Conservation (phyloP, 2,888 invertebrate species). For the Drosophila maculinotata region DNA sequence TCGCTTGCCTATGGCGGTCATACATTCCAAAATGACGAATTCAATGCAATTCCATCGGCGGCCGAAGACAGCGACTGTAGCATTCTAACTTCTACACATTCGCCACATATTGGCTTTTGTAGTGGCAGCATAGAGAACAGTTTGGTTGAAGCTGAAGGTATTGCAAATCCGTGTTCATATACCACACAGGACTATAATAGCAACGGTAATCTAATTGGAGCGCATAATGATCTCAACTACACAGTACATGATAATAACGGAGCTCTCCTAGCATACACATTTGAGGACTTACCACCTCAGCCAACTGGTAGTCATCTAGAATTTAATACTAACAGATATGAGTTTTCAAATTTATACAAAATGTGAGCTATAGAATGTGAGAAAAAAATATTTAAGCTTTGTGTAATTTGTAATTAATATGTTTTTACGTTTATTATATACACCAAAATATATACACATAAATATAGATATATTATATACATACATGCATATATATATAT, state of each 20-base stretch:
- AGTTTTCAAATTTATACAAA: constrained; percentile 76
- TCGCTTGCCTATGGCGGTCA: constrained; percentile 63
- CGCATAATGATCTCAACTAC: constrained; percentile 80
- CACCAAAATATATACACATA: constrained; percentile 69
- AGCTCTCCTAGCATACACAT: constrained; percentile 75
- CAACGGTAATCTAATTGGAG: constrained; percentile 62
- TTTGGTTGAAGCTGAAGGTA: constrained; percentile 65
- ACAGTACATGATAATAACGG: constrained; percentile 77
- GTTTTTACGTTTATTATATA: constrained; percentile 61
- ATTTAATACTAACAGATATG: constrained; percentile 80
- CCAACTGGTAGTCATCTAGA: constrained; percentile 82
- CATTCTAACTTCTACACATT: constrained; percentile 72
- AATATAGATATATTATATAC: constrained; percentile 36
- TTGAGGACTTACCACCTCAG: constrained; percentile 80
- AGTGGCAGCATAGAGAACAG: constrained; percentile 44
- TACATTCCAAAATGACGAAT: constrained; percentile 79
- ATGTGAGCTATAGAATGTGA: constrained; percentile 72
- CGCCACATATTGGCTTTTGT: constrained; percentile 71
- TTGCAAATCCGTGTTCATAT: constrained; percentile 57
- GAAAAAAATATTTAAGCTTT: constrained; percentile 67
- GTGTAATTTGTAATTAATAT: constrained; percentile 75
- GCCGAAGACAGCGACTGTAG: constrained; percentile 80
- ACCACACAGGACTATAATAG: constrained; percentile 59
- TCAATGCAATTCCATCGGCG: constrained; percentile 69
- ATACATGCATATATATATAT: constrained; percentile 41